Evolutionary conservation across 2,113 vertebrate genomes (phyloP).

Genomic region (Percopsis transmontana): DNA sequence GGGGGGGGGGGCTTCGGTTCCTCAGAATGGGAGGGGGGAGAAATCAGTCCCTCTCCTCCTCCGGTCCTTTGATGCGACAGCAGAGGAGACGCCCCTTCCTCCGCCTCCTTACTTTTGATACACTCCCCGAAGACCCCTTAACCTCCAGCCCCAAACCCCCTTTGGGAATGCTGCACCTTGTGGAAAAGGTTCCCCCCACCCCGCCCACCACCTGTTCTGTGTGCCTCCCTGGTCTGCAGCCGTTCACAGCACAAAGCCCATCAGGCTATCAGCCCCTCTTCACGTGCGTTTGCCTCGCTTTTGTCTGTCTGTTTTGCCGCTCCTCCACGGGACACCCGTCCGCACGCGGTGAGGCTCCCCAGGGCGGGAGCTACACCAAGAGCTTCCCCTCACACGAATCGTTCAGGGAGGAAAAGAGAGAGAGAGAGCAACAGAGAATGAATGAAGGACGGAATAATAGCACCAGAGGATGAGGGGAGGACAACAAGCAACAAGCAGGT

Average conservation of each 20-base stretch:
- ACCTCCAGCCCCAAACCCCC: conserved; percentile 46
- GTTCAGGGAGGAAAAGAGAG: conserved; percentile 31
- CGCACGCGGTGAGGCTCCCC: conserved; percentile 23
- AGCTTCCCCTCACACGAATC: conserved; percentile 42
- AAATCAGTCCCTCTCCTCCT: conserved; percentile 40
- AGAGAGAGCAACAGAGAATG: conserved; percentile 11
- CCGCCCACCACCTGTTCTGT: neutral
- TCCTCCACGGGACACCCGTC: conserved; percentile 43
- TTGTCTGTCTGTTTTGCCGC: conserved; percentile 35
- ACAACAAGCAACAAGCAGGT: neutral
- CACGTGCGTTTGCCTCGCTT: conserved; percentile 39
- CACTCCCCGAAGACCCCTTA: conserved; percentile 48
- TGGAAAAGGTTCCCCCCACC: conserved; percentile 46
- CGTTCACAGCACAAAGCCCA: conserved; percentile 63
- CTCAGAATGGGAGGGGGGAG: conserved; percentile 33
- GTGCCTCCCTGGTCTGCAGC: conserved; percentile 27
- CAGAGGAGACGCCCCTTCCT: conserved; percentile 14
- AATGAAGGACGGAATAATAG: conserved; percentile 17
- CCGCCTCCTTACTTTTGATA: conserved; percentile 62
- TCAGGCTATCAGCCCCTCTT: conserved; percentile 21
- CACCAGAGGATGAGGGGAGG: conserved; percentile 30
- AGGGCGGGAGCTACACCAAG: conserved; percentile 21
- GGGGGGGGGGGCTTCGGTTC: conserved; percentile 46
- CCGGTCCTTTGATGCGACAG: conserved; percentile 57
- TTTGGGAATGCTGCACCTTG: conserved; percentile 34